phyloP scores from a whole-genome alignment of 2,888 invertebrate genomes.

The Diaprepes abbreviatus region DNA sequence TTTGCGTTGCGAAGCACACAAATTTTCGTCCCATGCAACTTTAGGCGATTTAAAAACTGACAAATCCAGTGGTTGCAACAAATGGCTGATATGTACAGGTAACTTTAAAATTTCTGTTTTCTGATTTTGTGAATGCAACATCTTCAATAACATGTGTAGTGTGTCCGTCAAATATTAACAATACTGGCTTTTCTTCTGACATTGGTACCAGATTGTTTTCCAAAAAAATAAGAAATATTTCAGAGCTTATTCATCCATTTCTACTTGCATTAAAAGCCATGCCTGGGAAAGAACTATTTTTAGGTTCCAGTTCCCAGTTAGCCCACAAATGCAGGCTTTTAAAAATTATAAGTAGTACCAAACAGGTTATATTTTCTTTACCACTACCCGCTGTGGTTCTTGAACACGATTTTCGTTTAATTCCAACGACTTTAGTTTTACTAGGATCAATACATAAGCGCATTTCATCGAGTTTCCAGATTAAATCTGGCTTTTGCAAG shows the following conservation, averaged over 20 bases:
- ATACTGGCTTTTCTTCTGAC: neutral
- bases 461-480: neutral
- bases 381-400: neutral
- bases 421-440: too few relatives aligned
- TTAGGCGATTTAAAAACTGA: constrained; percentile 5
- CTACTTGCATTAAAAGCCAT: neutral
- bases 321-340: neutral
- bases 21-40: neutral
- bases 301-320: neutral
- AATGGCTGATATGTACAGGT: constrained; percentile 8
- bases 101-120: constrained; percentile 1
- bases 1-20: neutral
- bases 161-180: too few relatives aligned
- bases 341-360: neutral
- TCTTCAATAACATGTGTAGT: too few relatives aligned
- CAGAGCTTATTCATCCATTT: neutral
- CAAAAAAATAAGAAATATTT: neutral
- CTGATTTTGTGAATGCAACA: too few relatives aligned
- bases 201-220: neutral
- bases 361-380: neutral
- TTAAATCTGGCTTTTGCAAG: neutral
- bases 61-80: constrained; percentile 6
- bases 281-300: neutral
- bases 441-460: too few relatives aligned
- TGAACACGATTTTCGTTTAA: neutral